Conservation (phyloP, 2,797 vertebrate species). For the Mormyrus hasselquistii region DNA sequence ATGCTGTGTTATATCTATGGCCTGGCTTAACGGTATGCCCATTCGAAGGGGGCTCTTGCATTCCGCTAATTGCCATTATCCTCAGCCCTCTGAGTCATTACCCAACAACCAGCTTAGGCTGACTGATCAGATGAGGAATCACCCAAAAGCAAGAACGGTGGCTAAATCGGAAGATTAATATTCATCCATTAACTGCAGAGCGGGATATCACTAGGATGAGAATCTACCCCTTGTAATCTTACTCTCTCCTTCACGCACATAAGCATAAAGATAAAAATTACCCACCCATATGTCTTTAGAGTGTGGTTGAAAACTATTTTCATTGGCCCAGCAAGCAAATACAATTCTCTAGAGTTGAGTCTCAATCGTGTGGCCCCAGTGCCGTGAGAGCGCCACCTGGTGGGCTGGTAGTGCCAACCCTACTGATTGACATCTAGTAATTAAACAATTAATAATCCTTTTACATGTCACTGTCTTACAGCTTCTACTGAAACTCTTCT, state of each 20-base stretch:
- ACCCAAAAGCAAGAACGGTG: neutral
- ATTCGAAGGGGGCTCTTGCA: neutral
- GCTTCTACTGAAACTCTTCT: neutral
- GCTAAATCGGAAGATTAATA: neutral
- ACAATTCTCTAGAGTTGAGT: neutral
- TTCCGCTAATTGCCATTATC: neutral
- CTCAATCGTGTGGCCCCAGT: neutral
- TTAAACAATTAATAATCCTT: neutral
- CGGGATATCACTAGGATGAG: neutral
- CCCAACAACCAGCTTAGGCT: neutral
- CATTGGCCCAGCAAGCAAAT: neutral
- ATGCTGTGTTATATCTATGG: neutral
- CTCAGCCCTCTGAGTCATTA: neutral
- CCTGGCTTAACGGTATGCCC: neutral
- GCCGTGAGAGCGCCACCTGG: neutral
- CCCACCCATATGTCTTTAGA: neutral
- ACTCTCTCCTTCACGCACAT: neutral
- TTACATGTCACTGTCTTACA: neutral
- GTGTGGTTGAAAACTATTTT: neutral
- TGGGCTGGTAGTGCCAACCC: neutral
- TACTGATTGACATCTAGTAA: neutral
- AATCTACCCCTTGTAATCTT: neutral
- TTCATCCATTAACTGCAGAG: neutral
- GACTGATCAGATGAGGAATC: neutral
- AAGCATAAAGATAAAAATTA: neutral